Evolutionary conservation across 2,797 vertebrate species (phyloP).

Genomic region (Anas bernieri): DNA sequence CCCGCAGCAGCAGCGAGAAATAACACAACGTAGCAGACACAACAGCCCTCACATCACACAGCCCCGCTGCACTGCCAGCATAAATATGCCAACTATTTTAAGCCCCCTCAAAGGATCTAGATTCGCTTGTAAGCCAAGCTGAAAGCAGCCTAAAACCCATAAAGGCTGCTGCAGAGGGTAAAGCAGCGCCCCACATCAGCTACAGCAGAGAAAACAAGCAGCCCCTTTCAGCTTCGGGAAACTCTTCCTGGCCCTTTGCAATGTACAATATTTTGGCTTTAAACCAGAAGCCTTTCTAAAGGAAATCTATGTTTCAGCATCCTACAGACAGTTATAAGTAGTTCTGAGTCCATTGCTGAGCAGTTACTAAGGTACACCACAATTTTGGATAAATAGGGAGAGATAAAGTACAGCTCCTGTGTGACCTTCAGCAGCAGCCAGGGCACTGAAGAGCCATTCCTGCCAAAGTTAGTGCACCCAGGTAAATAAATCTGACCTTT

Average conservation of each 20-base stretch:
- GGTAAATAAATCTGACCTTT: background rate
- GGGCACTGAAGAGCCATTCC: background rate
- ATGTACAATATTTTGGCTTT: background rate
- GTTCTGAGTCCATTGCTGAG: background rate
- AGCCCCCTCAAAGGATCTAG: constrained; percentile 45
- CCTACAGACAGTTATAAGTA: background rate
- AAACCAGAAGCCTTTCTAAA: background rate
- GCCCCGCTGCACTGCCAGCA: background rate
- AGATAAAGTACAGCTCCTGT: background rate
- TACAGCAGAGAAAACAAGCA: background rate
- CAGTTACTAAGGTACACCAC: background rate
- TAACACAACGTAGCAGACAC: background rate
- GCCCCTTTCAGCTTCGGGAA: background rate
- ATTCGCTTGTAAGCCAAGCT: background rate
- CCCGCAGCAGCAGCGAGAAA: background rate
- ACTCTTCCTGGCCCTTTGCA: background rate
- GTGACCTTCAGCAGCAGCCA: background rate
- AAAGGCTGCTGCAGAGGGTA: background rate
- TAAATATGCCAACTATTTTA: constrained; percentile 64
- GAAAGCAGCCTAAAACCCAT: background rate
- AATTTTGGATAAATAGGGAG: background rate
- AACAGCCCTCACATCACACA: constrained; percentile 15
- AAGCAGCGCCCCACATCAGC: background rate
- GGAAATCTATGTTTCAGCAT: background rate
- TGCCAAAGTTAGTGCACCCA: background rate